Percentiles rank a stretch among this genome's conserved stretches.
Conservation (phyloP, 2,113 vertebrate genomes). For the Gavia stellata region DNA sequence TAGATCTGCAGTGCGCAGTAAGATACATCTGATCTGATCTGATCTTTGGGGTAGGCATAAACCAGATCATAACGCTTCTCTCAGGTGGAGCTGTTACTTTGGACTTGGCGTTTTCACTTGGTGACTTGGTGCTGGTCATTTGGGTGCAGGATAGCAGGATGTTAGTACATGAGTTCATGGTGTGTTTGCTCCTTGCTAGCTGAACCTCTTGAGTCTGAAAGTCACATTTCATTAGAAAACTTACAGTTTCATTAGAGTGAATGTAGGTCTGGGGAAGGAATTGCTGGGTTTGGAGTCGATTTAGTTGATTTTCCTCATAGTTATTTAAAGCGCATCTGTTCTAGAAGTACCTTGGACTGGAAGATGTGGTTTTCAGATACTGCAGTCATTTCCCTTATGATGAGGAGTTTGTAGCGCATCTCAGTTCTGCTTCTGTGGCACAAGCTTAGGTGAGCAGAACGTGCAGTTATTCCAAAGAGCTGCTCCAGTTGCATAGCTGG, state of each 20-base stretch:
- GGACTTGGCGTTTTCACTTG: neutral
- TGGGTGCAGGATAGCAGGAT: neutral
- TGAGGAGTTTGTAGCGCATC: neutral
- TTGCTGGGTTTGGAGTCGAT: neutral
- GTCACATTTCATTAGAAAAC: neutral
- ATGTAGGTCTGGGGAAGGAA: neutral
- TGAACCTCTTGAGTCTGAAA: neutral
- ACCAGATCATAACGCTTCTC: neutral
- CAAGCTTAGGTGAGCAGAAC: neutral
- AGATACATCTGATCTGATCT: neutral
- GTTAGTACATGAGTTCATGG: rapidly evolving
- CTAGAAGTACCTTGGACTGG: neutral
- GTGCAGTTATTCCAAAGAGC: neutral
- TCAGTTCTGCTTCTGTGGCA: neutral
- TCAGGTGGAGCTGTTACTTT: neutral
- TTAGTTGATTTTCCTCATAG: neutral
- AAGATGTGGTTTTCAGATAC: neutral
- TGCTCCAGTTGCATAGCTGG: neutral
- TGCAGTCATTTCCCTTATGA: neutral
- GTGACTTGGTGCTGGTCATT: neutral
- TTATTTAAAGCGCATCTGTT: neutral
- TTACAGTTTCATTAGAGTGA: neutral
- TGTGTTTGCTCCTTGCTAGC: neutral
- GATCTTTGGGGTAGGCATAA: neutral
- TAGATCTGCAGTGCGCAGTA: neutral